A percentile compares a stretch with the other conserved stretches of the same genome.
Evolutionary conservation across 2,888 invertebrate species (phyloP).

Genomic region (Amiota minor): DNA sequence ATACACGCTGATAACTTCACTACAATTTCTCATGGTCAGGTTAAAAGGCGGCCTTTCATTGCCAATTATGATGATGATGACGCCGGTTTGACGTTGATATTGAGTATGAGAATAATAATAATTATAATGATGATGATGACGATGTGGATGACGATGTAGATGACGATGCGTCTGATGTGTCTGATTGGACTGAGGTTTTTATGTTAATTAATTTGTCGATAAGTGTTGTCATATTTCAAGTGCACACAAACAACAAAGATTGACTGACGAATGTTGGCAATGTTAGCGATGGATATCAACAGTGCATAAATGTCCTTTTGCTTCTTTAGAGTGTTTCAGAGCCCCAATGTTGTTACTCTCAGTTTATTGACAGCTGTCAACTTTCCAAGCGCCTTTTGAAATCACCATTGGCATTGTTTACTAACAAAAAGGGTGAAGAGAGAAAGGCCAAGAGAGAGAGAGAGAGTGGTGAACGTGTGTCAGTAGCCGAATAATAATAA

Average conservation of each 20-base stretch:
- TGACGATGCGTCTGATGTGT: constrained; percentile 7
- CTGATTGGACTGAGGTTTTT: constrained; percentile 27
- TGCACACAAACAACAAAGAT: constrained; percentile 4
- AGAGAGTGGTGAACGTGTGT: not conserved
- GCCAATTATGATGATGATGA: constrained; percentile 6
- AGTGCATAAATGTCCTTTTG: not conserved
- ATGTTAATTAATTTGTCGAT: constrained; percentile 34
- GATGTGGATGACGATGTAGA: not conserved
- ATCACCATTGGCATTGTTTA: not conserved
- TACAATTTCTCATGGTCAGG: not conserved
- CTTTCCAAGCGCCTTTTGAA: not conserved
- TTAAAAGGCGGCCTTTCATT: constrained; percentile 10
- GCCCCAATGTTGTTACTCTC: too few species aligned
- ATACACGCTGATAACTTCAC: not conserved
- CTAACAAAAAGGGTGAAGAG: too few species aligned
- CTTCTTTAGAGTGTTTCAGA: too few species aligned
- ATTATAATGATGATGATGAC: not conserved
- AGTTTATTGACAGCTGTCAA: constrained; percentile 20
- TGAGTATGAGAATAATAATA: not conserved
- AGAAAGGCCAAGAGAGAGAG: too few species aligned
- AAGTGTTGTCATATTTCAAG: constrained; percentile 35
- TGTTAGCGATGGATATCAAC: not conserved
- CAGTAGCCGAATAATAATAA: constrained; percentile 2
- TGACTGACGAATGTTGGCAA: not conserved
- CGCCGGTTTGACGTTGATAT: not conserved